Evolutionary conservation across 2,113 vertebrate genomes (phyloP), one percentile per base, ranked within the genome.

Genomic region (Thalassoma bifasciatum): DNA sequence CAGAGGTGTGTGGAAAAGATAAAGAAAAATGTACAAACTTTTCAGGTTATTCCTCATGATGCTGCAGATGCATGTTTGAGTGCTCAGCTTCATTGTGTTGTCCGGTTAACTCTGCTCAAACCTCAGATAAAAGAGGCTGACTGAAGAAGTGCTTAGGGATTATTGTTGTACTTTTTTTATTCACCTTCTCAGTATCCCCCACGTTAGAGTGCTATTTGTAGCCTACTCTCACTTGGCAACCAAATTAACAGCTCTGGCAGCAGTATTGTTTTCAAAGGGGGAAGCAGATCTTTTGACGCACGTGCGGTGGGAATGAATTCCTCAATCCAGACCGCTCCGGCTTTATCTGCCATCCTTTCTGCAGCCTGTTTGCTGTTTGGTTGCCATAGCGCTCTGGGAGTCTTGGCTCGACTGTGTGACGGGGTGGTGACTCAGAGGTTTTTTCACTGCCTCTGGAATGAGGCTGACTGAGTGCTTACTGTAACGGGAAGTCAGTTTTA

Each of bases 331-430:
- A 26, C 60, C 10, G 34, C 12, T 50, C 61, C 37, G 51, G 65
- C 66, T 75, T 71, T 19, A 60, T 82, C 81, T 79, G 58, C 36
- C 36, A 3, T 1, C 30, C 67, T 66, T 21, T 13, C 58, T 58
- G 53, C 50, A 5, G 37, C 22, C n/a, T 93, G 89, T 92, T 92
- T 88, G 80, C 24, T 94, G 88, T 93, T 92, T 88, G 82, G 93
- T 93, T 91, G 76, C 82, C 82, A 81, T 88, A 87, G 90, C 0
- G 66, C 75, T 60, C 24, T 16, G 11, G 74, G 50, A 72, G 72
- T 75, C 81, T 75, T 67, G 79, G 78, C 75, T 72, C 8, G 30
- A 60, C 77, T 19, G 38, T 81, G 81, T 85, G 88, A 85, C 73
- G 2, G 24, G 74, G 75, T 61, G 71, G 85, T 93, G 92, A 94